These are phyloP conservation scores for Pentalonia nigronervosa DNA, from an alignment of 1,140 invertebrate genomes.

Conservation along the genomic window DNA sequence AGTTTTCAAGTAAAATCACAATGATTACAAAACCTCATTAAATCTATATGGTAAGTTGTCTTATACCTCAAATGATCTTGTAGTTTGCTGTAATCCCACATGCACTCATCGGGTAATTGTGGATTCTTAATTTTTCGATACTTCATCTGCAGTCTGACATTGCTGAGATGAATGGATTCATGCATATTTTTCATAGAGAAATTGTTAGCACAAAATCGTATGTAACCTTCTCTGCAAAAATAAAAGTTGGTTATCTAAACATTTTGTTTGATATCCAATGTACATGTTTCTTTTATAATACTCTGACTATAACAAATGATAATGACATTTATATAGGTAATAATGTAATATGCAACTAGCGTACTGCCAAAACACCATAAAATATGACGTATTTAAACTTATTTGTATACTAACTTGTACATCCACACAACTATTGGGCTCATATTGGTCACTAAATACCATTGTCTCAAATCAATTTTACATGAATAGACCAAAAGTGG, in stretches of 20 bases:
- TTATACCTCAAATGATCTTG: constrained; percentile 72
- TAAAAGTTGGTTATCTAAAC: not conserved
- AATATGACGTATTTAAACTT: not conserved
- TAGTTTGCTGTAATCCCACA: constrained; percentile 84
- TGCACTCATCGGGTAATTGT: constrained; percentile 74
- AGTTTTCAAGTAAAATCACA: not conserved
- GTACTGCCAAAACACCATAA: not conserved
- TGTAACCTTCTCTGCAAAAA: constrained; percentile 79
- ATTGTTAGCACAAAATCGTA: constrained; percentile 91
- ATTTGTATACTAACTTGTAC: constrained; percentile 75
- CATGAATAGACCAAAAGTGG: constrained; percentile 87
- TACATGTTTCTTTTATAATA: not conserved
- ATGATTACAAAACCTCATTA: not conserved
- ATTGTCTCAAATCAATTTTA: constrained; percentile 93
- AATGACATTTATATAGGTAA: not conserved
- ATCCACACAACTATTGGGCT: constrained; percentile 93
- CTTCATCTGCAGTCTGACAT: constrained; percentile 91
- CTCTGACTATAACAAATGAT: not conserved
- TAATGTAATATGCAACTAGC: not conserved
- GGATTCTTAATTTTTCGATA: constrained; percentile 85
- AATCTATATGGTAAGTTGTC: not conserved
- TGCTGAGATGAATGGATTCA: constrained; percentile 91
- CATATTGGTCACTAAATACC: constrained; percentile 90
- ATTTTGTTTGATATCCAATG: not conserved
- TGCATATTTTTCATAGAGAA: constrained; percentile 90